phyloP scores from a whole-genome alignment of 2,113 vertebrate species.

The Gallinago paraguaiae region DNA sequence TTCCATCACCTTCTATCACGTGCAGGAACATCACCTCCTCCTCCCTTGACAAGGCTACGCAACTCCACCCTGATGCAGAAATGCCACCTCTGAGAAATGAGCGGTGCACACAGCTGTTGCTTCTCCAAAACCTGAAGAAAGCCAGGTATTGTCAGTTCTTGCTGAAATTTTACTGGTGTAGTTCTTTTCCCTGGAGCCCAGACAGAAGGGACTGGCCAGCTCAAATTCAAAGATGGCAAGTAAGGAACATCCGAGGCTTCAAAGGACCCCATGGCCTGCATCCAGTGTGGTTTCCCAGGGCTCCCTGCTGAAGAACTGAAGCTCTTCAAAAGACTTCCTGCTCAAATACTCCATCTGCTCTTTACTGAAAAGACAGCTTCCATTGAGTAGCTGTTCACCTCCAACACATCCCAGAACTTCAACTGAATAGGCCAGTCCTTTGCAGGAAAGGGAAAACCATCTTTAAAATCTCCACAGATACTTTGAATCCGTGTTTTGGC shows the following conservation, averaged over 20 bases:
- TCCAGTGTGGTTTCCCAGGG: background rate
- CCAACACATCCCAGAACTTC: background rate
- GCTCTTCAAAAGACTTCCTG: background rate
- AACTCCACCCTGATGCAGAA: background rate
- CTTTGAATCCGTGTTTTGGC: background rate
- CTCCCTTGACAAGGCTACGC: background rate
- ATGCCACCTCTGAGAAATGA: background rate
- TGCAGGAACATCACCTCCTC: background rate
- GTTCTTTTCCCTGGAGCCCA: background rate
- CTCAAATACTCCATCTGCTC: background rate
- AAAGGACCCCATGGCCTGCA: background rate
- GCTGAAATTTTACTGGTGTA: background rate
- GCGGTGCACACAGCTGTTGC: background rate
- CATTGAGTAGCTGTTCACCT: background rate
- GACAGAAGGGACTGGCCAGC: background rate
- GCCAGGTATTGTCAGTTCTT: background rate
- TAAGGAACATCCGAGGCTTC: background rate
- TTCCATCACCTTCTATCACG: background rate
- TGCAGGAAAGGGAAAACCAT: background rate
- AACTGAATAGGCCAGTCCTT: background rate
- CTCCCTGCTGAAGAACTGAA: background rate
- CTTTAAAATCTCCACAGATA: background rate
- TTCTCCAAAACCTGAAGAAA: background rate
- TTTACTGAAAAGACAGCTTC: background rate
- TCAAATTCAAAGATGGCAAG: background rate